These are phyloP conservation scores for Oligia latruncula DNA, from an alignment of 2,888 invertebrate genomes.

Conservation along the genomic window DNA sequence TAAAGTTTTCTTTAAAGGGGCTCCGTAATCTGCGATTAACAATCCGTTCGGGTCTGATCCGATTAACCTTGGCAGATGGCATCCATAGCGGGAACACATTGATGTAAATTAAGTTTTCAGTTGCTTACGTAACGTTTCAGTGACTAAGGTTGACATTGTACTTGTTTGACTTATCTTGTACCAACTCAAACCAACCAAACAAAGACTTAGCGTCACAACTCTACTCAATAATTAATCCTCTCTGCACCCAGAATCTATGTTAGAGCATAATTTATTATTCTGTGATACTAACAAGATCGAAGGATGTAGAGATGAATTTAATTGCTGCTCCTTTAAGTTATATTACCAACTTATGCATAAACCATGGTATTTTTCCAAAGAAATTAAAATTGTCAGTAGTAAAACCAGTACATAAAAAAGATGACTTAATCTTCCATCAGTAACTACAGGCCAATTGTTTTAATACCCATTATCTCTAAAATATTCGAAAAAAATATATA, in stretches of 20 bases:
- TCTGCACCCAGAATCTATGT: not conserved
- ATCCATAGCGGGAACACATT: slow-evolving; percentile 39
- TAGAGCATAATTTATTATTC: slow-evolving; percentile 1
- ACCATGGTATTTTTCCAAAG: too few relatives aligned
- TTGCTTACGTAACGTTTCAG: slow-evolving; percentile 54
- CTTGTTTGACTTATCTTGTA: slow-evolving; percentile 42
- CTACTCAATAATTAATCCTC: slow-evolving; percentile 9
- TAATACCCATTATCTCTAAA: too few relatives aligned
- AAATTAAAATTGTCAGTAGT: too few relatives aligned
- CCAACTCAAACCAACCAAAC: slow-evolving; percentile 15
- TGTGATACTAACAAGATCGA: not conserved
- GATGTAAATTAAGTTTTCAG: slow-evolving; percentile 52
- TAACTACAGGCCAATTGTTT: too few relatives aligned
- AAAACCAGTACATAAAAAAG: too few relatives aligned
- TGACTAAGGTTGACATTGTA: slow-evolving; percentile 48
- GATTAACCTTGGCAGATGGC: slow-evolving; percentile 45
- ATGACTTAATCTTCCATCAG: too few relatives aligned
- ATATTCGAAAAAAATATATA: too few relatives aligned
- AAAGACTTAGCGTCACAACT: slow-evolving; percentile 27
- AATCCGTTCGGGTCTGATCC: slow-evolving; percentile 38
- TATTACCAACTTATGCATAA: too few relatives aligned
- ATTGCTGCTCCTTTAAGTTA: too few relatives aligned
- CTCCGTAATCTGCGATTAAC: slow-evolving; percentile 12
- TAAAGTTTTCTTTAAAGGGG: slow-evolving; percentile 11
- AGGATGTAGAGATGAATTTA: too few relatives aligned